Evolutionary conservation across 2,888 invertebrate genomes (phyloP), one percentile per base, ranked within the genome.

Genomic region (Sussaba pulchella): DNA sequence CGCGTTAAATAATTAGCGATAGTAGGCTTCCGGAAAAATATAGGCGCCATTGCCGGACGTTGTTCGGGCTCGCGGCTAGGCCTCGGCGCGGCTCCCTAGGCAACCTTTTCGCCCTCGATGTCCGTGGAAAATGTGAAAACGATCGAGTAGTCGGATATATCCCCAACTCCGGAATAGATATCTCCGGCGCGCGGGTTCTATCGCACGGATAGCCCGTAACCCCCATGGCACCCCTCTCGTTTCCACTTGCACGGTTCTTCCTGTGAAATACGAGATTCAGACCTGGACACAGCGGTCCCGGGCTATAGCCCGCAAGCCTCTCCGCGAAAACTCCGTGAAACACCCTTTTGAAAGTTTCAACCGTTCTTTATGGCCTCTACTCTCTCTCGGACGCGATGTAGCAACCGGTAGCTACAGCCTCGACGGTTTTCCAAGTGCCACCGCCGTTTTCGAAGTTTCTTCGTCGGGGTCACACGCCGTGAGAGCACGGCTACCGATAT

Each of bases 321-420:
- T 43, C 72, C 24, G 21, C 36, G 31, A 73, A 77, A 76, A 81
- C 81, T 73, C 63, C 63, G 64, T 63, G 69, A 66, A 81, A 81
- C 76, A 73, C 77, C 76, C 81, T 73, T 81, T 77, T 81, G 76
- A 81, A 81, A 81, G 41, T 81, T 81, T 81, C 69, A 77, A 76
- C 69, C 73, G 81, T 81, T 77, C 81, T 81, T 81, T 81, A 81
- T 77, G 69, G 73, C 64, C 81, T 67, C 69, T 72, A 69, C 81
- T 57, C 54, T 45, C 19, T 9, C 57, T 50, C 57, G 54, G 45
- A 57, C 50, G 6, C 31, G 31, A 50, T 21, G 59, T 57, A 36
- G 61, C 61, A 52, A 69, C 54, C 67, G 45, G 66, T 81, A 64
- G 54, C 31, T 74, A 70, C 47, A 26, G n/a, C n/a, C n/a, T n/a